Evolutionary conservation across 2,888 invertebrate genomes (phyloP).

Genomic region (Sesia bembeciformis): DNA sequence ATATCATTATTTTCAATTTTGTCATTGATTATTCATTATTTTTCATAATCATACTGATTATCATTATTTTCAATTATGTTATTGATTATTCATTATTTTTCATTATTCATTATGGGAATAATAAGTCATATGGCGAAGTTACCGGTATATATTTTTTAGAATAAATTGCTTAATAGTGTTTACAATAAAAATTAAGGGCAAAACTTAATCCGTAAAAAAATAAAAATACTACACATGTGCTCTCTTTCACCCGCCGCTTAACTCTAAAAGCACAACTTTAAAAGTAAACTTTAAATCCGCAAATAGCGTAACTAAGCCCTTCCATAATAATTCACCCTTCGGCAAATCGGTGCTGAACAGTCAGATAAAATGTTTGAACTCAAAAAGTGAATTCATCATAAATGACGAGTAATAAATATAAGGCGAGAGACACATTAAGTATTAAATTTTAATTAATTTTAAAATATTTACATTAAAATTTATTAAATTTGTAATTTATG

Average conservation of each 20-base stretch:
- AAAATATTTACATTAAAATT: too few species aligned
- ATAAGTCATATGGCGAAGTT: too few species aligned
- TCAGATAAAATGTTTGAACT: constrained; percentile 43
- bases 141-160: too few species aligned
- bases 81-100: too few species aligned
- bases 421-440: background rate
- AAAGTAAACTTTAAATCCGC: constrained; percentile 53
- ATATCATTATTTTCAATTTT: too few species aligned
- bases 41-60: too few species aligned
- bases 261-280: constrained; percentile 12
- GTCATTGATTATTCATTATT: too few species aligned
- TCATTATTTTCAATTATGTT: too few species aligned
- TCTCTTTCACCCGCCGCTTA: constrained; percentile 1
- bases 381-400: constrained; percentile 36
- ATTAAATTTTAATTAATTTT: too few species aligned
- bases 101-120: too few species aligned
- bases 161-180: background rate
- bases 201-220: background rate
- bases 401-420: constrained; percentile 21
- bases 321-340: constrained; percentile 61
- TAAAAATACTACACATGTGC: constrained; percentile 3
- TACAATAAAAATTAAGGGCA: constrained; percentile 4
- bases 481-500: too few species aligned
- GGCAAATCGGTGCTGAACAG: constrained; percentile 24
- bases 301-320: constrained; percentile 29